Base-by-base conservation (phyloP, 2,888 invertebrate species). In the Drosophila subsilvestris region DNA sequence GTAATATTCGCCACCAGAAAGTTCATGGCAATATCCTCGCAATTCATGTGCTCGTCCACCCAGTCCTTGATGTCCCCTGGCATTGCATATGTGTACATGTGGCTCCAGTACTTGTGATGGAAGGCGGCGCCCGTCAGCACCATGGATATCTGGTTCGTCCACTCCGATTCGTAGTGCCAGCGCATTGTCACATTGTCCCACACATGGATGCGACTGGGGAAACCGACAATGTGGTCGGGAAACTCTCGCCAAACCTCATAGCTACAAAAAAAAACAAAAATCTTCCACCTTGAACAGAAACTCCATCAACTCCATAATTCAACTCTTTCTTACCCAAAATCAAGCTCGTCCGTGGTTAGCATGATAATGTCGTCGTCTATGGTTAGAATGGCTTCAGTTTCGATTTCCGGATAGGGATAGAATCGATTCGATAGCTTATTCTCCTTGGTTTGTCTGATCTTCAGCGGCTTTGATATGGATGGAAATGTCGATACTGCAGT, bases 21-120 rank as follows among this genome's bases (percentile, higher is more conserved):
- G 92, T 99, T 99, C 98, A 99, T 98, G 1, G 98, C 98, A 80
- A 99, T 98, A 90, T 99, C 98, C 92, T 99, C 99, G 91, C 98
- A 99, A 92, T 99, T 99, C 96, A 98, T 98, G 90, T 97, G 96
- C 17, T 96, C 95, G 91, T 99, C 98, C 0, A 98, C 98, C 97
- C 97, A 98, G 60, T 95, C 93, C 68, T 96, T 95, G 48, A 98
- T 96, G 83, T 95, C 95, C 0, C 94, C 94, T 0, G 98, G 98
- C 96, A 99, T 96, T 48, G 95, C 94, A 83, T 96, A 95, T 20
- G 98, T 98, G 91, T 98, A 99, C 93, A 98, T 95, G 93, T 97
- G 97, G 90, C 96, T 98, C 97, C 98, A 99, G 90, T 96, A 97
- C 94, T 98, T 98, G 91, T 99, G 98, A 92, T 98, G 96, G 93